These are phyloP conservation scores for Apodemus speciosus DNA, from an alignment of 2,113 vertebrate species.

Conservation along the genomic window DNA sequence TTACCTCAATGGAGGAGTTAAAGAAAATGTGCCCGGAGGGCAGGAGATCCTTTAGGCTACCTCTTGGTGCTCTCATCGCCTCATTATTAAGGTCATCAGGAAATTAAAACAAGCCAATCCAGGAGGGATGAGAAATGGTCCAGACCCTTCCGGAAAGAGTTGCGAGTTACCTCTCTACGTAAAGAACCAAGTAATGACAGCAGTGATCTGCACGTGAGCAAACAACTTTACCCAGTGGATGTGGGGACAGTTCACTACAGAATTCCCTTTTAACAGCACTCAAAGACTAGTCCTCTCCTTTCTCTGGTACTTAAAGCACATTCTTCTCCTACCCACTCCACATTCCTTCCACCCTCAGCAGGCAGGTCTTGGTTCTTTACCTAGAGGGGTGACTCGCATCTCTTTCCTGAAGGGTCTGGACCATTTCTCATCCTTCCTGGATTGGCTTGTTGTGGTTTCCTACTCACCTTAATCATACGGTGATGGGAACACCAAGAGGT, in stretches of 20 bases:
- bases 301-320: neutral
- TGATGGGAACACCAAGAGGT: neutral
- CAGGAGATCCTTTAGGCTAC: neutral
- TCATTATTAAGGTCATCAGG: neutral
- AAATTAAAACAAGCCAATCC: neutral
- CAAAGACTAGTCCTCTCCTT: neutral
- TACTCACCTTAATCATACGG: neutral
- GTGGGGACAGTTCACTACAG: neutral
- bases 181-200: neutral
- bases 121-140: neutral
- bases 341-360: neutral
- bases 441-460: neutral
- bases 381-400: neutral
- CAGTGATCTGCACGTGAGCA: neutral
- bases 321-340: neutral
- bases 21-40: neutral
- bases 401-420: neutral
- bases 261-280: neutral
- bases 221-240: neutral
- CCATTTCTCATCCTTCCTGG: neutral
- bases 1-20: neutral
- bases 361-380: neutral
- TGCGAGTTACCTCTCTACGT: neutral
- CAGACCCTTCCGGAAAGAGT: neutral
- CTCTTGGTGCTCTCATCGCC: neutral